These are phyloP conservation scores for Paratrypauchen microcephalus DNA, from an alignment of 2,797 vertebrate species.

Conservation along the genomic window DNA sequence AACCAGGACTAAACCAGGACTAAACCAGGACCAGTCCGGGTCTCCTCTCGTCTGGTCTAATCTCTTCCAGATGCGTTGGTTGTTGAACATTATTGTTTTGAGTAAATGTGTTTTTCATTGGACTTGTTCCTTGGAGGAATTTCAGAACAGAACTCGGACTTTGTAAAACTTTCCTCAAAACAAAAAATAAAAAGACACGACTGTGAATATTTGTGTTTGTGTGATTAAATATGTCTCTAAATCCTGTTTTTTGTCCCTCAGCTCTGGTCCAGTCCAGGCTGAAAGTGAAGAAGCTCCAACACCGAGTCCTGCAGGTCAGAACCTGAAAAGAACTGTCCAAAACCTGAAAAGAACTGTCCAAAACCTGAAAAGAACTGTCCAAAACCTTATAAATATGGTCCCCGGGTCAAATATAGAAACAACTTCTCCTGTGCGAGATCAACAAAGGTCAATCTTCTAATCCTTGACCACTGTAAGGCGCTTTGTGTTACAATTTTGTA, in stretches of 20 bases:
- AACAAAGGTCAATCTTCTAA: too few species aligned
- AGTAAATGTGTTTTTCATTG: neutral
- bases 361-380: too few species aligned
- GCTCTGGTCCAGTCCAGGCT: neutral
- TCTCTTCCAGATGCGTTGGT: neutral
- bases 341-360: too few species aligned
- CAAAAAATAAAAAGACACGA: neutral
- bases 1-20: too few species aligned
- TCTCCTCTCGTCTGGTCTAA: neutral
- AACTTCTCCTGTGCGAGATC: too few species aligned
- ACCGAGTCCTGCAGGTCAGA: neutral
- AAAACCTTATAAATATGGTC: too few species aligned
- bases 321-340: too few species aligned
- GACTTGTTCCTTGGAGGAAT: neutral
- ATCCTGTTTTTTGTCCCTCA: neutral
- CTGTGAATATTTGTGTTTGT: neutral
- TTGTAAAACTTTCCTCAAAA: neutral
- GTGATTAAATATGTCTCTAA: neutral
- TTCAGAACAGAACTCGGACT: neutral
- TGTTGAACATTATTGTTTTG: neutral
- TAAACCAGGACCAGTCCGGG: neutral
- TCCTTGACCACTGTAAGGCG: too few species aligned
- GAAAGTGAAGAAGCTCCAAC: neutral
- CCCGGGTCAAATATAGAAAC: too few species aligned
- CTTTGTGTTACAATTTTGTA: too few species aligned